These are phyloP conservation scores for Butorides virescens DNA, from an alignment of 2,113 vertebrate species.

Conservation along the genomic window DNA sequence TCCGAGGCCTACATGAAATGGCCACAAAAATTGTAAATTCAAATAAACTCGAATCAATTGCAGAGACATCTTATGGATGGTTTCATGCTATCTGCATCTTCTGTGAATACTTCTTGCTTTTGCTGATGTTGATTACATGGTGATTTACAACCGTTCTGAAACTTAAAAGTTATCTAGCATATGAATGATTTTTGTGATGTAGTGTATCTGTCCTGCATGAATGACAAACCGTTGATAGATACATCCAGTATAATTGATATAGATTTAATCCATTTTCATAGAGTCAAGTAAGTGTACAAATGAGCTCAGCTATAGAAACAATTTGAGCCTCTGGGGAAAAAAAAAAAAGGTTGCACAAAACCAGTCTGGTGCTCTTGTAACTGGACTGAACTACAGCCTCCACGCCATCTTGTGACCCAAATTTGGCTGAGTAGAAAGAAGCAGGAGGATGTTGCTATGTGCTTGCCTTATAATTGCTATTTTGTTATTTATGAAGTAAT, in stretches of 20 bases:
- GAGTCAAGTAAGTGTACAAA: not conserved
- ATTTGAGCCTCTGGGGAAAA: not conserved
- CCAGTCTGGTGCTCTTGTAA: not conserved
- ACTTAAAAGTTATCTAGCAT: not conserved
- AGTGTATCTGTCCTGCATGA: not conserved
- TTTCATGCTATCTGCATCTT: not conserved
- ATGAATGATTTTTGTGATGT: not conserved
- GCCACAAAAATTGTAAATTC: not conserved
- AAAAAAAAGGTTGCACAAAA: not conserved
- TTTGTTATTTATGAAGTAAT: not conserved
- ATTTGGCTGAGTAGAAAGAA: not conserved
- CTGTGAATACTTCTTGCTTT: not conserved
- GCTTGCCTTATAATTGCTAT: not conserved
- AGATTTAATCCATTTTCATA: not conserved
- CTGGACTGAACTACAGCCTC: not conserved
- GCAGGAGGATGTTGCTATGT: not conserved
- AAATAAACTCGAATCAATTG: not conserved
- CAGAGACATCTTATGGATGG: not conserved
- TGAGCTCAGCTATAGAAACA: not conserved
- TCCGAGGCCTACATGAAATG: not conserved
- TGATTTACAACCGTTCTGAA: not conserved
- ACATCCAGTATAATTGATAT: not conserved
- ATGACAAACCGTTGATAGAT: not conserved
- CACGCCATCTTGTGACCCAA: rapidly evolving
- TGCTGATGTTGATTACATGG: not conserved